Base-by-base conservation (phyloP, 2,888 invertebrate species). In the Corythucha ciliata region DNA sequence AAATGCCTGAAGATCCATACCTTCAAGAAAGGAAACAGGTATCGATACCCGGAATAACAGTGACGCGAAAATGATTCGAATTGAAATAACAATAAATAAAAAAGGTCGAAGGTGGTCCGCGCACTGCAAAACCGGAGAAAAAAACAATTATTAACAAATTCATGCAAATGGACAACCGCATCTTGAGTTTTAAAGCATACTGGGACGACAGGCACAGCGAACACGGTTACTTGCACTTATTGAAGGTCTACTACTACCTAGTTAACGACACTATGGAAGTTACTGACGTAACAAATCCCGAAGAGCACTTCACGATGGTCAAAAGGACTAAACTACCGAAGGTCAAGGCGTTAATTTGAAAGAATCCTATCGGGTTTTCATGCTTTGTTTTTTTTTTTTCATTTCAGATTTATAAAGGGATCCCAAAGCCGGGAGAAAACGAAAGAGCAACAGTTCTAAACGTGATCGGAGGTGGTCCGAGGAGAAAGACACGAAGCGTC, bases 221-320 rank as follows among this genome's bases (percentile, higher is more conserved):
- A 64, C 81, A 80, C 63, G 92, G 92, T 0, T 78, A 80, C 52
- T 68, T 88, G 21, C 83, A 90, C 58, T 73, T 80, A 60, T 69
- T 93, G 53, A 82, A 88, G 63, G 72, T 94, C 12, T 80, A 83
- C 63, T 93, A 86, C 65, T 91, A 83, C 69, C 71, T 93, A 40
- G 80, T 85, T 0, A 91, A 93, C 63, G 87, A 89, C 62, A 90
- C 90, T 0, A 81, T 93, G 8, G 90, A 92, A 67, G 81, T 94
- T 5, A 81, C 83, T 61, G 91, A 92, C 69, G 74, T 79, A 44
- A 79, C 81, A 1, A 86, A 86, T 0, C 72, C 77, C 39, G 82
- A 85, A 65, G 75, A 77, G 2, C 79, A 79, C 6, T 76, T 78
- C 2, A 78, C 81, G 67, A 84, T 92, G 64, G 67, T 91, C 24